These are phyloP conservation scores for Mactromeris polynyma DNA, from an alignment of 2,888 invertebrate species.

Conservation along the genomic window DNA sequence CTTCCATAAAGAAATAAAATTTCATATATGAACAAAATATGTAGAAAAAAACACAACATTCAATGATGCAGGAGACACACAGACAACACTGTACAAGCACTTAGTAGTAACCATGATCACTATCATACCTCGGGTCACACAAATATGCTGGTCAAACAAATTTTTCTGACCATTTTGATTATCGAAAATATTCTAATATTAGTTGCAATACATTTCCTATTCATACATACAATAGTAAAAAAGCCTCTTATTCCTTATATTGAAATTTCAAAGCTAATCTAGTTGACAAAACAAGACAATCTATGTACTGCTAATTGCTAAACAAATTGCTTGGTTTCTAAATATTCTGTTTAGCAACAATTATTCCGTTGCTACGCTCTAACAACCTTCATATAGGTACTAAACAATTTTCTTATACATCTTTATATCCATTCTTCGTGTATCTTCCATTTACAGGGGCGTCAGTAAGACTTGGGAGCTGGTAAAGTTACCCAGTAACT, in stretches of 20 bases:
- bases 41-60: background rate
- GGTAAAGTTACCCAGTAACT: too few species aligned
- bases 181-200: background rate
- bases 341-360: too few species aligned
- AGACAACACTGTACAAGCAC: background rate
- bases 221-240: background rate
- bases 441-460: too few species aligned
- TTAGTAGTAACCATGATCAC: background rate
- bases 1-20: background rate
- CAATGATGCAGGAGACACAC: background rate
- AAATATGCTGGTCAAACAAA: background rate
- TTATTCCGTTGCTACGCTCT: too few species aligned
- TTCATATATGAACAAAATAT: background rate
- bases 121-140: background rate
- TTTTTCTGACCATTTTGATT: background rate
- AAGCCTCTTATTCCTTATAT: background rate
- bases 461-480: too few species aligned
- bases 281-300: background rate
- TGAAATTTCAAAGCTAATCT: background rate
- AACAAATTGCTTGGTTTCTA: background rate
- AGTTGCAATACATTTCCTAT: background rate
- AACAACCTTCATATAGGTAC: too few species aligned
- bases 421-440: too few species aligned
- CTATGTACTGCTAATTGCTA: background rate
- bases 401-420: too few species aligned